Conservation (phyloP, 2,888 invertebrate genomes). For the Platycheirus rosarum region DNA sequence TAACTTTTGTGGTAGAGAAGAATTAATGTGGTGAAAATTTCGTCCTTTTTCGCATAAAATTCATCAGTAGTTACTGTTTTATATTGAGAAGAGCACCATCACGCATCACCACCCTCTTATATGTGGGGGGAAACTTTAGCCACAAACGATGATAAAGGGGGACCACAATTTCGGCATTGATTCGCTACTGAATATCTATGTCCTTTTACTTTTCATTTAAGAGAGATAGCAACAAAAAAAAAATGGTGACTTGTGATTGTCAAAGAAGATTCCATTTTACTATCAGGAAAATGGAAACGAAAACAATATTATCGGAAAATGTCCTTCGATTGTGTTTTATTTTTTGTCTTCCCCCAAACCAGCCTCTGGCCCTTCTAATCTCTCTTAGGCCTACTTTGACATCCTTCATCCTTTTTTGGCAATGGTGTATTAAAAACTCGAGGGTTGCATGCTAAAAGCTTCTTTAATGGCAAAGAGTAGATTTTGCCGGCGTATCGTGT, state of each 20-base stretch:
- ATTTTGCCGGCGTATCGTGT: conserved; percentile 32
- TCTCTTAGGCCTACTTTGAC: conserved; percentile 12
- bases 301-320: conserved; percentile 39
- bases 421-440: conserved; percentile 18
- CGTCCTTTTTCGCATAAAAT: conserved; percentile 60
- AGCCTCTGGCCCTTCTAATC: neutral
- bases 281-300: conserved; percentile 8
- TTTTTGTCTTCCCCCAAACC: neutral
- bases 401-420: conserved; percentile 39
- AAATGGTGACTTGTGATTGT: conserved; percentile 41
- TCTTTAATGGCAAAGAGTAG: conserved; percentile 39
- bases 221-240: neutral
- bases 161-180: conserved; percentile 40
- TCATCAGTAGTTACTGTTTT: conserved; percentile 24
- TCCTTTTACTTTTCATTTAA: conserved; percentile 5
- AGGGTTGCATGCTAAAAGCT: conserved; percentile 10
- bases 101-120: conserved; percentile 63
- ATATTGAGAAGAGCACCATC: conserved; percentile 13
- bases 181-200: conserved; percentile 35
- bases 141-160: conserved; percentile 41
- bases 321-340: conserved; percentile 31
- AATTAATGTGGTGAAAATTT: conserved; percentile 76
- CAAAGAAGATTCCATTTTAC: conserved; percentile 21
- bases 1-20: conserved; percentile 75
- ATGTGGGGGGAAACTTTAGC: conserved; percentile 27